Evolutionary conservation across 2,113 vertebrate species (phyloP).

Genomic region (Leptobrachium ailaonicum): DNA sequence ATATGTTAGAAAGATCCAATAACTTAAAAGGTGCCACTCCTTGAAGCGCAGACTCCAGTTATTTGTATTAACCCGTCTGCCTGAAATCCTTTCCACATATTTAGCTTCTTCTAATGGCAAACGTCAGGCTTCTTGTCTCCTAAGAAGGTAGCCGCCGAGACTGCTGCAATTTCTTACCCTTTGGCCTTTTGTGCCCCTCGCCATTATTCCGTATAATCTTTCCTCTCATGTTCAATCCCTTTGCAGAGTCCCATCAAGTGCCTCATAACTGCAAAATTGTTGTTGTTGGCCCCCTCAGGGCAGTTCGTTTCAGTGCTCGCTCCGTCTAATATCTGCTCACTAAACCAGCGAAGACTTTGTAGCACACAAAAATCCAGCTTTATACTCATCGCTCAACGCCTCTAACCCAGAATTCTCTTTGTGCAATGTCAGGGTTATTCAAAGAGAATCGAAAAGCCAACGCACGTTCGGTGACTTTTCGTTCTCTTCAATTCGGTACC

Average conservation of each 20-base stretch:
- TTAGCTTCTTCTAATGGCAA: not conserved
- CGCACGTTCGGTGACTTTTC: no score
- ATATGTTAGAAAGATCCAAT: slow-evolving; percentile 36
- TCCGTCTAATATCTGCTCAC: not conserved
- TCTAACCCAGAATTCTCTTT: no score
- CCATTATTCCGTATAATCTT: not conserved
- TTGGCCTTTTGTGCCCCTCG: not conserved
- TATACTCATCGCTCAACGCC: no score
- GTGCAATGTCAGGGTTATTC: no score
- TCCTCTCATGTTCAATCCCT: not conserved
- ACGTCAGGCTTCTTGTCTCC: not conserved
- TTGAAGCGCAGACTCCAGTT: slow-evolving; percentile 11
- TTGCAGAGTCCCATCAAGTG: not conserved
- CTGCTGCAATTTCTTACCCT: not conserved
- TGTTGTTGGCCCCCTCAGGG: not conserved
- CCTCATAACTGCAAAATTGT: not conserved
- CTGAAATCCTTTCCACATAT: not conserved
- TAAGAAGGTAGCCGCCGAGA: not conserved
- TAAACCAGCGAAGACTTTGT: no score
- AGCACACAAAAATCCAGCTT: no score
- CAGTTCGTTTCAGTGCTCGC: not conserved
- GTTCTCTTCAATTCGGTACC: no score
- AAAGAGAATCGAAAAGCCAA: no score
- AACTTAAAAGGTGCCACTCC: slow-evolving; percentile 27
- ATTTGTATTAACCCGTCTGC: slow-evolving; percentile 3